These are phyloP conservation scores for Scaptomyza cyrtandrae DNA, from an alignment of 2,888 invertebrate species.

Conservation along the genomic window DNA sequence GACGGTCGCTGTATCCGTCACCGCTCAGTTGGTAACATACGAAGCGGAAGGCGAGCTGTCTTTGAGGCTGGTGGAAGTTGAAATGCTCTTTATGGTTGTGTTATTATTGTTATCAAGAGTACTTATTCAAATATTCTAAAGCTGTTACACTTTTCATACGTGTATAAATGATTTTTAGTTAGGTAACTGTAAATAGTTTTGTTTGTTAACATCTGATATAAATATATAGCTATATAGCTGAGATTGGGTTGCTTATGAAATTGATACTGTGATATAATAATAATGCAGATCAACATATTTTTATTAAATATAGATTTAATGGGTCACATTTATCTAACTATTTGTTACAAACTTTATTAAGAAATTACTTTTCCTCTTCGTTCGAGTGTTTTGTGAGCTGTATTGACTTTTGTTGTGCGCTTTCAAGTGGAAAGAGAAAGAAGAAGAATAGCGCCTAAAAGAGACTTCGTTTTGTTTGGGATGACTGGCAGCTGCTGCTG, in stretches of 20 bases:
- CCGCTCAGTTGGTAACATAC: conserved; percentile 48
- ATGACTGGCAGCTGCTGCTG: conserved; percentile 18
- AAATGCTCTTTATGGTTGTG: conserved; percentile 22
- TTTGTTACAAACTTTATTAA: conserved; percentile 30
- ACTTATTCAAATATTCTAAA: background rate
- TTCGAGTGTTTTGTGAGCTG: conserved; percentile 19
- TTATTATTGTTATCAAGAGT: background rate
- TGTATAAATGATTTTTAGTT: too few relatives aligned
- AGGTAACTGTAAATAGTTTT: too few relatives aligned
- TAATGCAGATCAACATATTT: background rate
- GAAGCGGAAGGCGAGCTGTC: conserved; percentile 5
- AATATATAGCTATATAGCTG: too few relatives aligned
- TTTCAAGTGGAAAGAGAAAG: background rate
- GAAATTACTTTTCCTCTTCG: conserved; percentile 11
- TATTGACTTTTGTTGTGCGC: conserved; percentile 31
- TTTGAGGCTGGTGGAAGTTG: conserved; percentile 1
- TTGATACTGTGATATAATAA: background rate
- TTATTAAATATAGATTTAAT: conserved; percentile 10
- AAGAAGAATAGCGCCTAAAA: conserved; percentile 31
- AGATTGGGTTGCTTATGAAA: too few relatives aligned
- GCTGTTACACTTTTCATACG: background rate
- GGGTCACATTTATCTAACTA: conserved; percentile 29
- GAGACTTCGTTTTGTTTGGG: conserved; percentile 17
- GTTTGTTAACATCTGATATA: too few relatives aligned
- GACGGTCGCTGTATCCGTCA: conserved; percentile 56